Evolutionary conservation across 2,113 vertebrate species (phyloP).

Genomic region (Sinocyclocheilus anophthalmus): DNA sequence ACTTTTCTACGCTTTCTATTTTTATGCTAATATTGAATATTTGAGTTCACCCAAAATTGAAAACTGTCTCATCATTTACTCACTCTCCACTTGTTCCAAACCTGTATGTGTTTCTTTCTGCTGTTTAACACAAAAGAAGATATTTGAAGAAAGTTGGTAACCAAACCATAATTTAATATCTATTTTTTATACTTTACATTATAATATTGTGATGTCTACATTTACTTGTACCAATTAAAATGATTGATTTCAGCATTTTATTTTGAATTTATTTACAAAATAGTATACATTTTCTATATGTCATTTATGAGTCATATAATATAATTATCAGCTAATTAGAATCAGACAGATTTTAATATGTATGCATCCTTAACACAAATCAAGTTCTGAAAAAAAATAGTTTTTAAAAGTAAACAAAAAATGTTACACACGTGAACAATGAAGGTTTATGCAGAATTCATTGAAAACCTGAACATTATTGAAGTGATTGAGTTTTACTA

Average conservation of each 20-base stretch:
- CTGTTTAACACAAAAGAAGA: background rate
- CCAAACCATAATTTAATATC: background rate
- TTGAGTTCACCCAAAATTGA: background rate
- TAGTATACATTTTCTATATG: background rate
- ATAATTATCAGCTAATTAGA: background rate
- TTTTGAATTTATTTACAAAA: background rate
- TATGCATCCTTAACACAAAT: background rate
- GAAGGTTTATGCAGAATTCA: background rate
- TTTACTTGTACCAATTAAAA: background rate
- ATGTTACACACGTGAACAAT: background rate
- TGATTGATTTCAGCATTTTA: background rate
- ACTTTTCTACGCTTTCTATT: background rate
- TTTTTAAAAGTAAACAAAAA: background rate
- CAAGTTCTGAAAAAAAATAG: background rate
- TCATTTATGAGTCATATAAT: background rate
- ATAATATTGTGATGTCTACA: background rate
- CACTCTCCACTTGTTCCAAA: background rate
- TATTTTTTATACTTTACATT: background rate
- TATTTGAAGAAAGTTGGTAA: background rate
- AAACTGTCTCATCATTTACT: background rate
- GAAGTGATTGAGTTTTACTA: background rate
- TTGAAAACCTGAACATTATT: background rate
- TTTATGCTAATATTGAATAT: background rate
- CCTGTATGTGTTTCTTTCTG: background rate
- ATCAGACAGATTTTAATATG: background rate